Evolutionary conservation across 2,113 vertebrate species (phyloP).

Genomic region (Carassius gibelio): DNA sequence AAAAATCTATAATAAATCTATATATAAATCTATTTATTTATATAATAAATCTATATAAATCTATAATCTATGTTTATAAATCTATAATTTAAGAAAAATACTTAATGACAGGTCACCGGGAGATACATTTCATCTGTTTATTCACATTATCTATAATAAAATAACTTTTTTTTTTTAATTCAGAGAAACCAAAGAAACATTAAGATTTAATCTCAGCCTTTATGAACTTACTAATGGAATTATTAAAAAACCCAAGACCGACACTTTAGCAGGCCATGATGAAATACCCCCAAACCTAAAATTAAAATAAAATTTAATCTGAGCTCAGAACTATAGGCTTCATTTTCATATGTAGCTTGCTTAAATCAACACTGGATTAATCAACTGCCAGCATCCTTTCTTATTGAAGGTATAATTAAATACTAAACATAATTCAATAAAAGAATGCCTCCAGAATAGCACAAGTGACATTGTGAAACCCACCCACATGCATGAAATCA

Average conservation of each 20-base stretch:
- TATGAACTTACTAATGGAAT: neutral
- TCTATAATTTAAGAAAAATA: neutral
- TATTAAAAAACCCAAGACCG: neutral
- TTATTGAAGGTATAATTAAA: neutral
- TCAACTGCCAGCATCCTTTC: no score
- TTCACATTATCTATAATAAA: neutral
- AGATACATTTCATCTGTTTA: neutral
- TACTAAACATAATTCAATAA: conserved; percentile 7
- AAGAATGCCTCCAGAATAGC: conserved; percentile 24
- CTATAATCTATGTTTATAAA: neutral
- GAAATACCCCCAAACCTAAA: no score
- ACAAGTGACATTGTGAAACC: conserved; percentile 33
- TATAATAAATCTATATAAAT: no score
- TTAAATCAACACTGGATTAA: neutral
- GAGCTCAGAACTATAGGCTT: neutral
- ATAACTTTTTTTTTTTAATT: no score
- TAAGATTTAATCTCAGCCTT: neutral
- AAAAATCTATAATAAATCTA: no score
- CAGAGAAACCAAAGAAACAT: neutral
- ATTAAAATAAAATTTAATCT: neutral
- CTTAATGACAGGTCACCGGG: neutral
- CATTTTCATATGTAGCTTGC: neutral
- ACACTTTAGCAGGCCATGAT: no score
- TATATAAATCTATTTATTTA: no score
- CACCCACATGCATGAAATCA: conserved; percentile 4